A percentile compares a stretch with the other conserved stretches of the same genome.
Evolutionary conservation across 2,113 vertebrate genomes (phyloP).

Genomic region (Clarias gariepinus): DNA sequence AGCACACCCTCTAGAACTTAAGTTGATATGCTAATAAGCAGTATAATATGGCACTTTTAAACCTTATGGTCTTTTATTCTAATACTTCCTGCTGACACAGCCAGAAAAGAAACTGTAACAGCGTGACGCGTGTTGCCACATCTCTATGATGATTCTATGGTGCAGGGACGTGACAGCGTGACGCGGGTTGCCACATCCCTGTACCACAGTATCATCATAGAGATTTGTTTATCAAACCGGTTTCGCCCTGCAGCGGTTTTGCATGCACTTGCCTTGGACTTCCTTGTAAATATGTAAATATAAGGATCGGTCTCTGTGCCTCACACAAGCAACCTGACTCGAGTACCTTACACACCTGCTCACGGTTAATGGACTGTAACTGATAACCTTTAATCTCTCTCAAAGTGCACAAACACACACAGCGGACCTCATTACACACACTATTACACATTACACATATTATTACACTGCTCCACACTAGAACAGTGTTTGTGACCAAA

Average conservation of each 20-base stretch:
- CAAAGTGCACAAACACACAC: neutral
- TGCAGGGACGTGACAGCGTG: neutral
- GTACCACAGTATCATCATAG: neutral
- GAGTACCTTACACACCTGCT: neutral
- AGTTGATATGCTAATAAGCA: too few species aligned
- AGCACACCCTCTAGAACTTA: too few species aligned
- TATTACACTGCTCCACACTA: neutral
- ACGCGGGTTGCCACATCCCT: neutral
- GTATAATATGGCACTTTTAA: too few species aligned
- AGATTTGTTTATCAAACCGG: conserved; percentile 19
- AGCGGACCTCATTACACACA: conserved; percentile 3
- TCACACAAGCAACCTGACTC: neutral
- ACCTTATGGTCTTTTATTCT: neutral
- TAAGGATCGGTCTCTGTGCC: neutral
- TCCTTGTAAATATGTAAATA: conserved; percentile 5
- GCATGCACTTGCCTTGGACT: neutral
- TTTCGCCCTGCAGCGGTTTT: conserved; percentile 1
- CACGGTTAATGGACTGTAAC: conserved; percentile 10
- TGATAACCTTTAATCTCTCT: conserved; percentile 19
- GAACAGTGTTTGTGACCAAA: neutral
- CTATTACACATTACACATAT: neutral
- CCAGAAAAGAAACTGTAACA: neutral
- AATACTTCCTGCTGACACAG: neutral
- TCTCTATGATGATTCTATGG: neutral
- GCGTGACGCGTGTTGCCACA: neutral